A percentile compares a stretch with the other conserved stretches of the same genome.
Conservation (phyloP, 2,113 vertebrate genomes). For the Phasianus colchicus region DNA sequence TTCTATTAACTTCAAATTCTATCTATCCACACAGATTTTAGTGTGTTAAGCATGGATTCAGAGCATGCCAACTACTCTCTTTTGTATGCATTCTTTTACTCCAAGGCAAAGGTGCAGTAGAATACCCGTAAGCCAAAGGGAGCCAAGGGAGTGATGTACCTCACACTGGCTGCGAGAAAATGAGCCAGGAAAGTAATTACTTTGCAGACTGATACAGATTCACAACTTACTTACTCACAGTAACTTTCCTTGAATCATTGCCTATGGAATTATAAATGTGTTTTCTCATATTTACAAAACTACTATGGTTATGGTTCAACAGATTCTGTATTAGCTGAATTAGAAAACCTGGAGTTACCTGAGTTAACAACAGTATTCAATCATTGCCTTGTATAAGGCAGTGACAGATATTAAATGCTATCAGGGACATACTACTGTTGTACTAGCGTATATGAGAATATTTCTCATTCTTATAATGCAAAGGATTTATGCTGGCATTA, state of each 20-base stretch:
- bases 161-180: background rate
- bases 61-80: fast-evolving
- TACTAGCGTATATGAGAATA: background rate
- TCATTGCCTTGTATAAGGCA: background rate
- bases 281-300: background rate
- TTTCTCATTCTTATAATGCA: background rate
- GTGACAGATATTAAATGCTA: background rate
- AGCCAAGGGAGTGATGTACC: background rate
- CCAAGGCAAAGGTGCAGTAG: background rate
- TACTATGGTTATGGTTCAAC: background rate
- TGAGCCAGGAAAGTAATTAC: background rate
- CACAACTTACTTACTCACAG: background rate
- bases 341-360: background rate
- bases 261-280: background rate
- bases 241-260: background rate
- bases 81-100: background rate
- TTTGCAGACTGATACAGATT: background rate
- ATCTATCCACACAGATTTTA: background rate
- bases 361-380: background rate
- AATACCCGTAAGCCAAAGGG: background rate
- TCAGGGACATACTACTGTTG: background rate
- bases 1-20: background rate
- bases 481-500: background rate
- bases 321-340: background rate
- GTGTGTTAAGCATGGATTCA: background rate